These are phyloP conservation scores for Amblyopsis rosae DNA, from an alignment of 2,113 vertebrate genomes.

Conservation along the genomic window DNA sequence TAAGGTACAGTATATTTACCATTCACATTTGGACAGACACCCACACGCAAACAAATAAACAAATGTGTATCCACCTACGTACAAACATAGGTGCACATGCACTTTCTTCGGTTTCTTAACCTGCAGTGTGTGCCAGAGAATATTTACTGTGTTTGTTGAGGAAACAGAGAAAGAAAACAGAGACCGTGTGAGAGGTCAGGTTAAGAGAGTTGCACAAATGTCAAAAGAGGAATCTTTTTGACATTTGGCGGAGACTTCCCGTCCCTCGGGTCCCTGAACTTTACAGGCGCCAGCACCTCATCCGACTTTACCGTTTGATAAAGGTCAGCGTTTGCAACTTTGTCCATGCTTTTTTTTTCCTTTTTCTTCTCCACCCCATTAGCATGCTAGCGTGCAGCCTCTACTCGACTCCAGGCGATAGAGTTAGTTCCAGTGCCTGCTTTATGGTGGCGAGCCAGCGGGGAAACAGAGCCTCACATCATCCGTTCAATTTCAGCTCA, in stretches of 20 bases:
- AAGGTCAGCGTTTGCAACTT: conserved; percentile 39
- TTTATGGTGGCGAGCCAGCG: neutral
- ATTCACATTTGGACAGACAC: no score
- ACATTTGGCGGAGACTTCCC: conserved; percentile 2
- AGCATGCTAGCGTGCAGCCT: neutral
- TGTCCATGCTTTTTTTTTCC: neutral
- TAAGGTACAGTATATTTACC: no score
- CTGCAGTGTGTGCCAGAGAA: no score
- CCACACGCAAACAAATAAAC: no score
- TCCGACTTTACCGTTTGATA: conserved; percentile 12
- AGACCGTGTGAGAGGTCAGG: neutral
- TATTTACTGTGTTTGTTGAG: no score
- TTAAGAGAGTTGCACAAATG: conserved; percentile 12
- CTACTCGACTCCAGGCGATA: no score
- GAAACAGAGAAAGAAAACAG: neutral
- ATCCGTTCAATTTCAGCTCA: conserved; percentile 20
- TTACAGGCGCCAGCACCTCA: conserved; percentile 5
- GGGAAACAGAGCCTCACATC: neutral
- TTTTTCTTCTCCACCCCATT: neutral
- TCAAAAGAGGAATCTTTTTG: conserved; percentile 1
- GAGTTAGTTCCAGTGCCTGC: neutral
- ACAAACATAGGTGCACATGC: no score
- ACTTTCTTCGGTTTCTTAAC: no score
- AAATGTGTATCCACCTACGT: no score
- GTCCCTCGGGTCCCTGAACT: conserved; percentile 12